Conservation (phyloP, 1,140 invertebrate species). For the Homarus americanus region DNA sequence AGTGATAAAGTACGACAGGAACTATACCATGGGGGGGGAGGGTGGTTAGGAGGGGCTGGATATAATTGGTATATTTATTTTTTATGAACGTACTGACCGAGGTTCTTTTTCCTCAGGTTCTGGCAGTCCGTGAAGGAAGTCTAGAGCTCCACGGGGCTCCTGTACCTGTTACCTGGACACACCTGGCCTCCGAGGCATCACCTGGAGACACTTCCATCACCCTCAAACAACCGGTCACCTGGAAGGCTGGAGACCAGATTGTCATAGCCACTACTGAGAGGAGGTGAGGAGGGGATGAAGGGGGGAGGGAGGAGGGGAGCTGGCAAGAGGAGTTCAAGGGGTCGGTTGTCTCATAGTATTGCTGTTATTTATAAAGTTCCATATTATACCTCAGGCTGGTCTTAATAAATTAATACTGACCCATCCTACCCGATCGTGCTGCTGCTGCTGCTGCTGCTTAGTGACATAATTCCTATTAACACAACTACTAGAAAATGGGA, state of each 20-base stretch:
- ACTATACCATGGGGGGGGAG: not conserved
- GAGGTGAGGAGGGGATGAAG: constrained; percentile 13
- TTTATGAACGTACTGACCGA: not conserved
- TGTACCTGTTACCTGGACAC: constrained; percentile 64
- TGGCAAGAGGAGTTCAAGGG: too few relatives aligned
- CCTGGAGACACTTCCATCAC: constrained; percentile 43
- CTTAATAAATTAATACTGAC: too few relatives aligned
- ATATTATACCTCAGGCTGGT: too few relatives aligned
- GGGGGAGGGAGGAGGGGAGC: too few relatives aligned
- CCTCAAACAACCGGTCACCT: constrained; percentile 53
- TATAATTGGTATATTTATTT: not conserved
- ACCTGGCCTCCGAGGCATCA: constrained; percentile 44
- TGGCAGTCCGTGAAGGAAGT: constrained; percentile 66
- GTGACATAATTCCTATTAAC: too few relatives aligned
- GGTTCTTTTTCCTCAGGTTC: constrained; percentile 32
- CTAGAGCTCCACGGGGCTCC: constrained; percentile 65
- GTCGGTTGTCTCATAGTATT: too few relatives aligned
- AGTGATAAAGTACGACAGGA: not conserved
- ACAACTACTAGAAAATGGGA: too few relatives aligned
- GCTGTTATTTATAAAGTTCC: too few relatives aligned
- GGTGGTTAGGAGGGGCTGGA: not conserved
- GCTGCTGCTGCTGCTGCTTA: too few relatives aligned
- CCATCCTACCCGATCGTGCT: too few relatives aligned
- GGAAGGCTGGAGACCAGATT: constrained; percentile 66
- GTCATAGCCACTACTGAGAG: constrained; percentile 68